Conservation (phyloP, 1,140 invertebrate genomes). For the Oncopodura yosiiana region DNA sequence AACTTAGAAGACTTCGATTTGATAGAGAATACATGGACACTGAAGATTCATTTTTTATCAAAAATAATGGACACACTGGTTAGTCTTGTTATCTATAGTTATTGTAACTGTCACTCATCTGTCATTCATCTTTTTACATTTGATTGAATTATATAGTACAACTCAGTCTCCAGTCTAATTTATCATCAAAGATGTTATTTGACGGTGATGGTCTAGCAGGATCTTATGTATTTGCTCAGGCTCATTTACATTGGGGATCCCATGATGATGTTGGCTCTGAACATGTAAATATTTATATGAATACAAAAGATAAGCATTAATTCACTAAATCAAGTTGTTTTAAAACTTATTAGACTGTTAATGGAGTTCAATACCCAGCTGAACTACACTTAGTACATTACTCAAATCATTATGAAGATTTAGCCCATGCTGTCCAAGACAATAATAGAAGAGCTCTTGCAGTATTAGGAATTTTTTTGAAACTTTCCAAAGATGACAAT, state of each 20-base stretch:
- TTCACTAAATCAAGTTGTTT: not conserved
- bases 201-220: conserved; percentile 40
- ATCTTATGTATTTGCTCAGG: conserved; percentile 42
- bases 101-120: not conserved
- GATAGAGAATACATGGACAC: conserved; percentile 35
- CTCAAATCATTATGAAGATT: conserved; percentile 41
- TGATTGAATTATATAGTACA: conserved; percentile 19
- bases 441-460: conserved; percentile 42
- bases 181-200: conserved; percentile 26
- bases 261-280: conserved; percentile 45
- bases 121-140: not conserved
- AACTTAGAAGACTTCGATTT: conserved; percentile 25
- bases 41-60: conserved; percentile 31
- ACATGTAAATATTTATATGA: conserved; percentile 41
- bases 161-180: conserved; percentile 26
- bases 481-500: conserved; percentile 38
- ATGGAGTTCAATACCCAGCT: conserved; percentile 7
- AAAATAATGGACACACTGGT: conserved; percentile 42
- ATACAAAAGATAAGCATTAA: not conserved
- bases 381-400: conserved; percentile 46
- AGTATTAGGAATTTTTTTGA: conserved; percentile 46
- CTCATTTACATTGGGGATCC: conserved; percentile 50
- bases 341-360: not conserved
- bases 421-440: conserved; percentile 40
- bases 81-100: conserved; percentile 5